Evolutionary conservation across 1,140 invertebrate genomes (phyloP), one percentile per base, ranked within the genome.

Genomic region (Drosophila parvula): DNA sequence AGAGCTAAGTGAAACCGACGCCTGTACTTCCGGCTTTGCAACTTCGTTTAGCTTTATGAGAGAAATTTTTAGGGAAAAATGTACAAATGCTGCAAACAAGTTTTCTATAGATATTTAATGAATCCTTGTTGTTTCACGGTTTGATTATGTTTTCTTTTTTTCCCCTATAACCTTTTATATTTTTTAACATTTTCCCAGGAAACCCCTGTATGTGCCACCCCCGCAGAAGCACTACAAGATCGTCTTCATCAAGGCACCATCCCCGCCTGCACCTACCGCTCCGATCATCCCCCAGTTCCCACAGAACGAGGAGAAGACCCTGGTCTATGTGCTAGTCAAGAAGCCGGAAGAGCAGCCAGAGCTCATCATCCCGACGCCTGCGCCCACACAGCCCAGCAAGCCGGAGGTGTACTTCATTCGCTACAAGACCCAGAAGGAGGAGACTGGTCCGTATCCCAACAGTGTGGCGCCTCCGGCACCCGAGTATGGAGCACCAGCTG

Each of bases 201-300:
- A 94, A 92, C 94, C 92, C 32, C 94, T 95, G 65, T 92, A 93
- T 45, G 94, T 95, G 28, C 94, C 95, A 50, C 94, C 96, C 9
- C 96, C 96, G 10, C 96, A 97, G 88, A 97, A 97, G 84, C 96
- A 97, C 88, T 97, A 97, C 94, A 97, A 97, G 92, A 97, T 97
- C 77, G 96, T 97, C 40, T 97, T 97, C 93, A 97, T 97, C 90
- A 97, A 97, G 92, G 96, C 96, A 1, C 96, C 96, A 45, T 96
- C 95, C 4, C 95, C 96, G 60, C 96, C 96, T 3, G 95, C 96
- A 10, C 96, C 96, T 11, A 96, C 95, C 5, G 95, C 95, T 0
- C 96, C 96, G 9, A 93, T 95, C 18, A 94, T 97, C 70, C 96
- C 96, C 5, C 90, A 96, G 47, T 95, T 96, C 76, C 95, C 96